Conservation (phyloP, 2,797 vertebrate genomes). For the Serranus cabrilla region DNA sequence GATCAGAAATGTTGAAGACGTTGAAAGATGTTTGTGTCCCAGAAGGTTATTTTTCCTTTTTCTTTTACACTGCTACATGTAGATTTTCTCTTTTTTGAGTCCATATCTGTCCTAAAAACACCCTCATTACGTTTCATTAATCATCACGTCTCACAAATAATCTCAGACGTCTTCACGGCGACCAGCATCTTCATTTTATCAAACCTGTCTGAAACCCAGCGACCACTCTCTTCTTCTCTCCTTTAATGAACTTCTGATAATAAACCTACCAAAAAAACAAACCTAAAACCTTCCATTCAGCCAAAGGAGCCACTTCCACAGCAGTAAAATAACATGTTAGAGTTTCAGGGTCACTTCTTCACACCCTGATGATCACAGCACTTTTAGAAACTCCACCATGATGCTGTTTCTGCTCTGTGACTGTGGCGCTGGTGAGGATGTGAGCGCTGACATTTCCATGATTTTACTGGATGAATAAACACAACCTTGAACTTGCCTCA, state of each 20-base stretch:
- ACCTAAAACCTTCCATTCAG: neutral
- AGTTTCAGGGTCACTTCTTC: slow-evolving; percentile 29
- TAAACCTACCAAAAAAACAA: neutral
- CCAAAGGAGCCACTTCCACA: neutral
- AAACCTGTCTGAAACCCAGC: no score
- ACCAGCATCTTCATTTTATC: no score
- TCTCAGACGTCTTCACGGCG: neutral
- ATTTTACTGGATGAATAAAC: slow-evolving; percentile 39
- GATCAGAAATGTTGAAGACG: no score
- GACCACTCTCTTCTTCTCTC: neutral
- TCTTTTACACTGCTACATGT: no score
- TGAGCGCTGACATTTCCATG: slow-evolving; percentile 50
- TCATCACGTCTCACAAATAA: neutral
- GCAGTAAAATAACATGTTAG: slow-evolving; percentile 2
- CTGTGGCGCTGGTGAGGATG: neutral
- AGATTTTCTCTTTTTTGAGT: no score
- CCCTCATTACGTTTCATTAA: no score
- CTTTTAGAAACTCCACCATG: neutral
- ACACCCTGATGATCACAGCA: slow-evolving; percentile 12
- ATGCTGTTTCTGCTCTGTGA: slow-evolving; percentile 19
- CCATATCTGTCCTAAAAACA: no score
- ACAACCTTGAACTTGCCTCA: slow-evolving; percentile 38
- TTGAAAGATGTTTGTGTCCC: no score
- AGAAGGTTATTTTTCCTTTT: no score
- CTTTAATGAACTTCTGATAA: no score